Percentiles rank a stretch among this genome's conserved stretches.
Conservation (phyloP, 1,140 invertebrate species). For the Doryteuthis pealeii region DNA sequence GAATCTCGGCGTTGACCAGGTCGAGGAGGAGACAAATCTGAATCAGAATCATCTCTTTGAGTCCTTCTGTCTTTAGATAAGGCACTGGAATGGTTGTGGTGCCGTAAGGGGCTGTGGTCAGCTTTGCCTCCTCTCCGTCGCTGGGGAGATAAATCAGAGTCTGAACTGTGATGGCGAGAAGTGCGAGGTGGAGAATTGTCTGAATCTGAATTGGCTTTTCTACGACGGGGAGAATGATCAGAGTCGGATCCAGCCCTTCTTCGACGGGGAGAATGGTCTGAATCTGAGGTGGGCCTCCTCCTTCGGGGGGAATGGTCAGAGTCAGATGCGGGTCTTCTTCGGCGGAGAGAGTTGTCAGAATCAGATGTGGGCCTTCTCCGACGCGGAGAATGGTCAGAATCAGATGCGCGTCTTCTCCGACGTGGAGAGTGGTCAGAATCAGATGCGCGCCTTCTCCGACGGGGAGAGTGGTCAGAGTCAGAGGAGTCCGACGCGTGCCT, state of each 20-base stretch:
- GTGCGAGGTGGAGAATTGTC: conserved; percentile 25
- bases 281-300: neutral
- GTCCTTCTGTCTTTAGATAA: neutral
- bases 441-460: conserved; percentile 35
- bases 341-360: neutral
- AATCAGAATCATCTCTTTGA: neutral
- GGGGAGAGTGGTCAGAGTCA: neutral
- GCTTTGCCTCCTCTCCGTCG: neutral
- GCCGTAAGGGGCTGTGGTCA: conserved; percentile 4
- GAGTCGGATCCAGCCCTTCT: neutral
- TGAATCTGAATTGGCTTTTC: conserved; percentile 21
- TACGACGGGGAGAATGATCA: conserved; percentile 18
- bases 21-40: neutral
- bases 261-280: neutral
- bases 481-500: neutral
- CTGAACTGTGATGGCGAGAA: neutral
- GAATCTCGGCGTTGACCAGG: neutral
- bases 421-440: conserved; percentile 42
- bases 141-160: neutral
- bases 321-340: neutral
- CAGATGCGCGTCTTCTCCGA: neutral
- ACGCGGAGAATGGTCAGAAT: neutral
- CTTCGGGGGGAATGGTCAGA: no score
- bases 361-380: neutral
- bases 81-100: neutral